Evolutionary conservation across 2,113 vertebrate genomes (phyloP).

Genomic region (Rhizomys pruinosus): DNA sequence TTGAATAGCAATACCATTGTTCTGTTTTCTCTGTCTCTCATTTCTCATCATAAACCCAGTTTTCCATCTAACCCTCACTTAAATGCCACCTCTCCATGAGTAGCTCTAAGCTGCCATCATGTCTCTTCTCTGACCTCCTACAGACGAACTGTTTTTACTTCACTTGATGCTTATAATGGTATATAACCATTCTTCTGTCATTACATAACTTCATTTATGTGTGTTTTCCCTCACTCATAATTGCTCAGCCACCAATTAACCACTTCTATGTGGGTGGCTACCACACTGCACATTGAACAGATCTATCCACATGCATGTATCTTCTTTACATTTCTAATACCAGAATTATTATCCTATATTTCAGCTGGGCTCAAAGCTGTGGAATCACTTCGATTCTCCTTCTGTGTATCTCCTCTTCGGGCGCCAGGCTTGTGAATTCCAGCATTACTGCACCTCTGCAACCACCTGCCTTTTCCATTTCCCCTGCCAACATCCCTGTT

Average conservation of each 20-base stretch:
- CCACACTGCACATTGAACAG: constrained; percentile 25
- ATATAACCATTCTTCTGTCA: background rate
- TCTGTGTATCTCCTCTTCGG: background rate
- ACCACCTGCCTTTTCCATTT: constrained; percentile 49
- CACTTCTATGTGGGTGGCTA: constrained; percentile 34
- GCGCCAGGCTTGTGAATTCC: constrained; percentile 40
- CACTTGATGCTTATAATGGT: background rate
- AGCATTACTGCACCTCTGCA: constrained; percentile 32
- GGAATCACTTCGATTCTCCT: constrained; percentile 5
- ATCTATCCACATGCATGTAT: background rate
- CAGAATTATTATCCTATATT: background rate
- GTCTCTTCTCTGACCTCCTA: background rate
- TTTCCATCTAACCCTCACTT: background rate
- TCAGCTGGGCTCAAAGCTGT: background rate
- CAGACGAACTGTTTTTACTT: background rate
- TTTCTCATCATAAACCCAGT: background rate
- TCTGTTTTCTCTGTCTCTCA: background rate
- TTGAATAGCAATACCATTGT: background rate
- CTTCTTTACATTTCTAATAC: background rate
- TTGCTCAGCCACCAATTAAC: background rate
- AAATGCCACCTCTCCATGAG: background rate
- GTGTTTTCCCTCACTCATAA: background rate
- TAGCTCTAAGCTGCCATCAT: background rate
- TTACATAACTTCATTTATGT: background rate
- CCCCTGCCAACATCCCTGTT: constrained; percentile 27